phyloP scores from a whole-genome alignment of 2,888 invertebrate genomes.

The Dione vanillae region DNA sequence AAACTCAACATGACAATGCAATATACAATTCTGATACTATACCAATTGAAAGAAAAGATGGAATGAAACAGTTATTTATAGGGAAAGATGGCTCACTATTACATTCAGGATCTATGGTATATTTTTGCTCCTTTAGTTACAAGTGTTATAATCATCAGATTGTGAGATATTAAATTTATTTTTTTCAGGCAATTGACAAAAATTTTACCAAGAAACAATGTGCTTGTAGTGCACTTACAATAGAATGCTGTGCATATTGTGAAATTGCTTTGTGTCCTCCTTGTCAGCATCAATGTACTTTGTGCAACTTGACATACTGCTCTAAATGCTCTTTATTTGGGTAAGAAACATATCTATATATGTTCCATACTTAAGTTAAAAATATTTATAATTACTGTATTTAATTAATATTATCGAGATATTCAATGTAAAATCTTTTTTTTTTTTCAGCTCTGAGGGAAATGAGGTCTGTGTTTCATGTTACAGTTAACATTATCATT shows the following conservation, averaged over 20 bases:
- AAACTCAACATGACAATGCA: slow-evolving; percentile 48
- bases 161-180: not conserved
- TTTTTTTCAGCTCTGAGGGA: slow-evolving; percentile 68
- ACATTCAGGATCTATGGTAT: slow-evolving; percentile 64
- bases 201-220: slow-evolving; percentile 49
- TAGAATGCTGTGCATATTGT: slow-evolving; percentile 67
- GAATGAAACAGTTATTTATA: slow-evolving; percentile 73
- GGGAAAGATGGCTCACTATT: slow-evolving; percentile 68
- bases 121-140: not conserved
- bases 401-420: not conserved
- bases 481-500: slow-evolving; percentile 50
- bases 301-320: slow-evolving; percentile 61
- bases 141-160: not conserved
- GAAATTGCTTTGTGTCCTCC: slow-evolving; percentile 60
- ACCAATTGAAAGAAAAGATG: slow-evolving; percentile 55
- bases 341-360: slow-evolving; percentile 52
- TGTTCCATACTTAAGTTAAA: too few relatives aligned
- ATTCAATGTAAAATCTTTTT: slow-evolving; percentile 30
- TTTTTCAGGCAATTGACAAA: slow-evolving; percentile 27
- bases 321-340: slow-evolving; percentile 62
- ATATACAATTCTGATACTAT: slow-evolving; percentile 41
- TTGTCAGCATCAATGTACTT: slow-evolving; percentile 60
- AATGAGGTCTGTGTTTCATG: slow-evolving; percentile 73
- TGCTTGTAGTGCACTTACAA: slow-evolving; percentile 51
- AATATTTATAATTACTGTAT: not conserved